phyloP scores from a whole-genome alignment of 2,797 vertebrate genomes.

The Leptodactylus fallax region DNA sequence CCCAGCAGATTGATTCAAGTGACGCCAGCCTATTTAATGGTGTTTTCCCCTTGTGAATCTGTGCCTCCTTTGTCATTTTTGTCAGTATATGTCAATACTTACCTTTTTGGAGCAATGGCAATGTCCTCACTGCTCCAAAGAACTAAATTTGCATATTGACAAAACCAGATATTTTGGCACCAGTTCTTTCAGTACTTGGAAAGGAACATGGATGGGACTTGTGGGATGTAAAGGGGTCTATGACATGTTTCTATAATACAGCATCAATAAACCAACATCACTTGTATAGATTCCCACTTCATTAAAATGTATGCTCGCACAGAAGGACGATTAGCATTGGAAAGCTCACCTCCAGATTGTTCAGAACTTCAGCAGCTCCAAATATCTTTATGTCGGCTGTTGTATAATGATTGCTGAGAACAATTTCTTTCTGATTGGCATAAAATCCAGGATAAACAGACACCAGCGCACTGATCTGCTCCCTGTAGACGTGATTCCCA shows the following conservation, averaged over 20 bases:
- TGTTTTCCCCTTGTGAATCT: no score
- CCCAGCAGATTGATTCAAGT: no score
- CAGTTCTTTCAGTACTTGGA: neutral
- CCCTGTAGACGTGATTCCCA: conserved; percentile 69
- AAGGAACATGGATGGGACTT: neutral
- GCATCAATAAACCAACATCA: neutral
- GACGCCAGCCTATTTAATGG: no score
- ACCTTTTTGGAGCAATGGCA: no score
- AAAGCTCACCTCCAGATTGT: conserved; percentile 83
- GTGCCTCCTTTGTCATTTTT: no score
- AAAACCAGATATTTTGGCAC: no score
- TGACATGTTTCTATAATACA: no score
- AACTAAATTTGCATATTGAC: no score
- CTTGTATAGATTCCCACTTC: neutral
- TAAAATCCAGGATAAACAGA: conserved; percentile 87
- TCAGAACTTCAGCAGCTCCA: conserved; percentile 79
- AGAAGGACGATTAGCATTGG: neutral
- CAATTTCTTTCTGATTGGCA: conserved; percentile 83
- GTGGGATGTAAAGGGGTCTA: neutral
- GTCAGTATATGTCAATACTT: no score
- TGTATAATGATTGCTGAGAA: conserved; percentile 83
- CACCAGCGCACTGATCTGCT: conserved; percentile 78
- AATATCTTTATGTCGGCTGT: conserved; percentile 87
- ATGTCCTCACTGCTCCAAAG: no score
- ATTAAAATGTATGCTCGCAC: neutral